A percentile compares a stretch with the other conserved stretches of the same genome.
Conservation (phyloP, 2,797 vertebrate species). For the Ciconia nigra region DNA sequence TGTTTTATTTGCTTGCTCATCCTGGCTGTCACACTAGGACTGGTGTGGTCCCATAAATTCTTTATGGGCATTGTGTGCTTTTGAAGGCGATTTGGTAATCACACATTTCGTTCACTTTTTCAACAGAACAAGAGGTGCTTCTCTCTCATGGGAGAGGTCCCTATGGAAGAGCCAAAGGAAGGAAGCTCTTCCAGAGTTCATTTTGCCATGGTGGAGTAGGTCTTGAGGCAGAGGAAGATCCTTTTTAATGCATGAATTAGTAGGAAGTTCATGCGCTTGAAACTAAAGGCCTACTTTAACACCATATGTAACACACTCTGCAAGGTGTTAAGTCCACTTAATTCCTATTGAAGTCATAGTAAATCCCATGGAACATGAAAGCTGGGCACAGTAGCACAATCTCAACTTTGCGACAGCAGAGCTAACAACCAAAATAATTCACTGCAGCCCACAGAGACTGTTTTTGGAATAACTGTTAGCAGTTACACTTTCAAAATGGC, state of each 20-base stretch:
- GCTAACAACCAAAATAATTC: slow-evolving; percentile 5
- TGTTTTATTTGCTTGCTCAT: not conserved
- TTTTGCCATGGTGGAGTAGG: not conserved
- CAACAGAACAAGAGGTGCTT: not conserved
- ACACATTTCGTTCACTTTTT: not conserved
- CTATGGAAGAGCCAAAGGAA: not conserved
- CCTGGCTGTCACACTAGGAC: not conserved
- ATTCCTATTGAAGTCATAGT: not conserved
- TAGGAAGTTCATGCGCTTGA: not conserved
- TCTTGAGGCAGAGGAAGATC: not conserved
- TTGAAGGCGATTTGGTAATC: not conserved
- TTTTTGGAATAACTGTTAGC: slow-evolving; percentile 1
- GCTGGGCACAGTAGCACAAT: not conserved
- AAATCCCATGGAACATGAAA: not conserved
- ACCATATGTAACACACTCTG: not conserved
- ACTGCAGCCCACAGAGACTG: slow-evolving; percentile 7
- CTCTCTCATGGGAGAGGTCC: not conserved
- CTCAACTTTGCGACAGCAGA: not conserved
- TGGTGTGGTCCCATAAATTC: not conserved
- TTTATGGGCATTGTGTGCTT: fast-evolving
- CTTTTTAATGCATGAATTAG: not conserved
- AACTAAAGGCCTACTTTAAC: not conserved
- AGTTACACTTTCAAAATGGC: slow-evolving; percentile 2
- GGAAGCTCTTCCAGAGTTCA: not conserved
- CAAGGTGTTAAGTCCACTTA: not conserved